Base-by-base conservation (phyloP, 1,140 invertebrate species). In the Delia radicum region DNA sequence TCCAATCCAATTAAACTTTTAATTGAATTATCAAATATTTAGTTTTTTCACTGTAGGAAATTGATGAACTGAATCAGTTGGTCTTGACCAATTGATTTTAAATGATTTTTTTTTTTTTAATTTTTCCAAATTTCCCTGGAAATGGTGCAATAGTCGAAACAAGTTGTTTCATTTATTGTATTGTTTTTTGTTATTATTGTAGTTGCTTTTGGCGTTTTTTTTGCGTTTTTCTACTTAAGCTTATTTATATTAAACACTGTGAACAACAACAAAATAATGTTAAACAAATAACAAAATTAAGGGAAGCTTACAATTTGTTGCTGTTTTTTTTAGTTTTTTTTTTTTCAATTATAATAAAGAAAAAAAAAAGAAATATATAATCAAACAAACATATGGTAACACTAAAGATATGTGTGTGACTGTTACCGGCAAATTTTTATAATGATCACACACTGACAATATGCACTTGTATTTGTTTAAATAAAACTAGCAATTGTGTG, bases 201-300 rank as follows among this genome's bases (percentile, higher is more conserved):
- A 33, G 31, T 55, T 55, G 15, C n/a, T 15, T 4, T 48, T 48
- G 5, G 18, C 2, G 21, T 55, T 55, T 37, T 1, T 37, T 21
- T 55, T 55, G 18, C n/a, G 18, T 55, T 55, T 55, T 55, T 55
- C 48, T 55, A 55, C 48, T 55, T 55, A 55, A 55, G 48, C 48
- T 55, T 55, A 55, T 55, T 55, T 55, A n/a, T n/a, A n/a, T n/a
- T n/a, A 55, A 55, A 55, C 48, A 55, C 48, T 55, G 18, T 55
- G 4, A 55, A 55, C 18, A 21, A 55, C 18, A 55, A 55, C 18
- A 55, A 55, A 24, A 55, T 55, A 55, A 18, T 55, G 48, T 21
- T 18, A 55, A 55, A 55, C 8, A 37, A 24, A 55, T 55, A 55
- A 55, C 48, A 55, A 55, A 55, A 55, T 55, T 55, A 55, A 55